Evolutionary conservation across 2,888 invertebrate genomes (phyloP), one percentile per base, ranked within the genome.

Genomic region (Lobophora halterata): DNA sequence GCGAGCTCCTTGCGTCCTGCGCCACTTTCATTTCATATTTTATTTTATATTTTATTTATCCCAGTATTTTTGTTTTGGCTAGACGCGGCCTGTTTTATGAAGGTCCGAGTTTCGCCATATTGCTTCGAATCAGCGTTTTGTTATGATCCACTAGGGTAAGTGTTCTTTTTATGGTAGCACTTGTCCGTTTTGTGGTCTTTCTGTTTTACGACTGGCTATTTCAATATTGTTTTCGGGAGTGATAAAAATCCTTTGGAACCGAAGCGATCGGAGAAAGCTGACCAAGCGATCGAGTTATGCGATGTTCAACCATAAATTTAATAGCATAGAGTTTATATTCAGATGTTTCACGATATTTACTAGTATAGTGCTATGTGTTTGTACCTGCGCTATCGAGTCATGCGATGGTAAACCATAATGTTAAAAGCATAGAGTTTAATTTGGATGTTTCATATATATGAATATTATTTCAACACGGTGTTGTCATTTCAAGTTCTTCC

Each of bases 21-120:
- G 79, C 82, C 83, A 82, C 85, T 85, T 83, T 79, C 79, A 79
- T 80, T 79, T 76, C 81, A 81, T 85, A 79, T 82, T 80, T 82
- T 80, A 80, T 82, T 81, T 80, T 80, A 83, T 82, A 81, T 78
- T 85, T 82, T 82, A 82, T 82, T 82, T 83, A 75, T 79, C 70
- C 65, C 63, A 35, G 73, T 82, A 81, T 82, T 83, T 83, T 82
- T 81, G 82, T 75, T 79, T 69, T 66, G 74, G 64, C 79, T 75
- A 81, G 80, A 78, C 75, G 65, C 56, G 61, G 57, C 53, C 55
- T 53, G 53, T 77, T 80, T 78, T 77, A 79, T 71, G 66, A 58
- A 65, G 62, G 62, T 63, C 54, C 60, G 48, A 46, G 46, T 54
- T 54, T 53, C 53, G 53, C 55, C 28, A 41, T 30, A 31, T 33